Conservation (phyloP, 2,888 invertebrate genomes). For the Eumacrocentrus americanus region DNA sequence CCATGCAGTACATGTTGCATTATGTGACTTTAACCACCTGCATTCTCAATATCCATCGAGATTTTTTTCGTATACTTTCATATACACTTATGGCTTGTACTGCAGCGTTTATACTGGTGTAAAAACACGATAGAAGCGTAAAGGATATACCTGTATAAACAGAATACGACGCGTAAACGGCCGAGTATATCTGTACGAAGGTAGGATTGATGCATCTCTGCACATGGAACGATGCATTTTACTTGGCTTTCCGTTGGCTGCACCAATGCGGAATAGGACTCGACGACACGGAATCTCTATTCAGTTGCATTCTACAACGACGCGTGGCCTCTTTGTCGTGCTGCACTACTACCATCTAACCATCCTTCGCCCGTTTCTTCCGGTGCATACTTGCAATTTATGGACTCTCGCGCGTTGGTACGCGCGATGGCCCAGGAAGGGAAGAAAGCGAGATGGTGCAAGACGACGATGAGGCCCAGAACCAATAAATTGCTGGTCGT, state of each 20-base stretch:
- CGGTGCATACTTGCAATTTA: slow-evolving; percentile 50
- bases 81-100: background rate
- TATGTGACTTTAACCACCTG: no score
- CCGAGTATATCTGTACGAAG: background rate
- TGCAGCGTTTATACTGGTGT: background rate
- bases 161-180: background rate
- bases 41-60: no score
- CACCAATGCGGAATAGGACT: slow-evolving; percentile 10
- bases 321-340: slow-evolving; percentile 12
- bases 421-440: slow-evolving; percentile 14
- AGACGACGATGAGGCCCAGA: slow-evolving; percentile 29
- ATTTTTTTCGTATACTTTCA: no score
- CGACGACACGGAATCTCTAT: slow-evolving; percentile 23
- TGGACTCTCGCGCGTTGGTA: slow-evolving; percentile 40
- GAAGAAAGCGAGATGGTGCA: slow-evolving; percentile 17
- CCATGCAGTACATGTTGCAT: no score
- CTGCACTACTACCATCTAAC: slow-evolving; percentile 11
- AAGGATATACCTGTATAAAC: no score
- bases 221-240: slow-evolving; percentile 23
- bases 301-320: slow-evolving; percentile 14
- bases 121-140: no score
- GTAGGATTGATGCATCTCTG: slow-evolving; percentile 13
- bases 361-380: slow-evolving; percentile 30
- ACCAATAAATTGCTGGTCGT: slow-evolving; percentile 41
- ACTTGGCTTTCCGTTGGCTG: slow-evolving; percentile 16